Evolutionary conservation across 2,888 invertebrate genomes (phyloP), one percentile per base, ranked within the genome.

Genomic region (Eupithecia tripunctaria): DNA sequence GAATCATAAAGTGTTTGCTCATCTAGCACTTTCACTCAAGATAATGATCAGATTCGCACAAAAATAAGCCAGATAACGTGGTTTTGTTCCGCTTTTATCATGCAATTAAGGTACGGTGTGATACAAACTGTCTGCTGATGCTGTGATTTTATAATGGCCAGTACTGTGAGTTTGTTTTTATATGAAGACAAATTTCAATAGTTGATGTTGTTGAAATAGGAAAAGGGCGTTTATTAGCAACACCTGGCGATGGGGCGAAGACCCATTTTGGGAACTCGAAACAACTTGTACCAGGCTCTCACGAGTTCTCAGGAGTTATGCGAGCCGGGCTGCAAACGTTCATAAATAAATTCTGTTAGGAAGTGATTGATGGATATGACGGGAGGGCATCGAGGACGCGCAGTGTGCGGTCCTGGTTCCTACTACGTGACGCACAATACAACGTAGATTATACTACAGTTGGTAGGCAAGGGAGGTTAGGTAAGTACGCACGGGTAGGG

Each of bases 281-380:
- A 65, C 70, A 63, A 64, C 59, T 21, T 29, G 74, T 76, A 78
- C 74, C 76, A 78, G 74, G 75, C 64, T 70, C 75, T 73, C 76
- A 77, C 72, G 75, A 68, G 80, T 79, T 75, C 78, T 78, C 64
- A 68, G 74, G 70, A 74, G 77, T 76, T 74, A 67, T 77, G 76
- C 77, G 77, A 78, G 75, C 74, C 72, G 73, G 72, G 74, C 76
- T 84, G 85, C 84, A 83, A 85, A 84, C 83, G 86, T 84, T 89
- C 81, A 88, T 89, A 88, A 88, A 88, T 89, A 88, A 88, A 91
- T 89, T 89, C 87, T 88, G 91, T 91, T 89, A 91, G 87, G 84
- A 86, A 83, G 83, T 91, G 91, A 92, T 91, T 90, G 88, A 89
- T 86, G 84, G 79, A 81, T 81, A 75, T 79, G 78, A 82, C 66